These are phyloP conservation scores for Morone chrysops DNA, from an alignment of 2,113 vertebrate genomes.

Conservation along the genomic window DNA sequence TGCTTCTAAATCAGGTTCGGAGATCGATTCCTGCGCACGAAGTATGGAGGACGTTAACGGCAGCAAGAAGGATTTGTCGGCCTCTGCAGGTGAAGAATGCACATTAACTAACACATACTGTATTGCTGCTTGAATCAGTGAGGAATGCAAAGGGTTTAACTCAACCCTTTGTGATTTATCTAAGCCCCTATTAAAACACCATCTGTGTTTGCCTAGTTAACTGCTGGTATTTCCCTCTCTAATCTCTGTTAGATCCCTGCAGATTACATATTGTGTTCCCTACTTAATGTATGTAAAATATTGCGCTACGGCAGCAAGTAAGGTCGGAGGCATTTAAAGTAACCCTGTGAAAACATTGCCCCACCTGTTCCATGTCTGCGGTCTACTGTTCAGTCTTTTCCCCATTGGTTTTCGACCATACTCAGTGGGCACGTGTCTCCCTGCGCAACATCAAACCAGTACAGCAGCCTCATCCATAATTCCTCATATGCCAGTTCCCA, in stretches of 20 bases:
- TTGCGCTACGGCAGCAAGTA: not conserved
- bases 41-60: constrained; percentile 91
- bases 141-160: constrained; percentile 3
- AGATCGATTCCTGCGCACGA: constrained; percentile 88
- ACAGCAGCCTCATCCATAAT: constrained; percentile 61
- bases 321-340: not conserved
- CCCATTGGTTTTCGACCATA: not conserved
- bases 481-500: constrained; percentile 34
- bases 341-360: constrained; percentile 2
- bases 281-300: constrained; percentile 1
- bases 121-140: not conserved
- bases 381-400: not conserved
- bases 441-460: constrained; percentile 33
- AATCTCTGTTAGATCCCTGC: constrained; percentile 19
- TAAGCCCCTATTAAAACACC: constrained; percentile 16
- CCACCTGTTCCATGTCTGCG: constrained; percentile 24
- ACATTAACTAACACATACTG: not conserved
- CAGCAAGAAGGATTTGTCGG: constrained; percentile 89
- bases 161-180: constrained; percentile 20
- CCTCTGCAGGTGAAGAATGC: constrained; percentile 86
- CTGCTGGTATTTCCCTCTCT: constrained; percentile 7
- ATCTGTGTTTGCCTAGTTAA: constrained; percentile 49
- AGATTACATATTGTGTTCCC: constrained; percentile 30
- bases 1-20: constrained; percentile 91
- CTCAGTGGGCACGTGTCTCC: constrained; percentile 21